Evolutionary conservation across 2,113 vertebrate species (phyloP), one percentile per base, ranked within the genome.

Genomic region (Microtus richardsoni): DNA sequence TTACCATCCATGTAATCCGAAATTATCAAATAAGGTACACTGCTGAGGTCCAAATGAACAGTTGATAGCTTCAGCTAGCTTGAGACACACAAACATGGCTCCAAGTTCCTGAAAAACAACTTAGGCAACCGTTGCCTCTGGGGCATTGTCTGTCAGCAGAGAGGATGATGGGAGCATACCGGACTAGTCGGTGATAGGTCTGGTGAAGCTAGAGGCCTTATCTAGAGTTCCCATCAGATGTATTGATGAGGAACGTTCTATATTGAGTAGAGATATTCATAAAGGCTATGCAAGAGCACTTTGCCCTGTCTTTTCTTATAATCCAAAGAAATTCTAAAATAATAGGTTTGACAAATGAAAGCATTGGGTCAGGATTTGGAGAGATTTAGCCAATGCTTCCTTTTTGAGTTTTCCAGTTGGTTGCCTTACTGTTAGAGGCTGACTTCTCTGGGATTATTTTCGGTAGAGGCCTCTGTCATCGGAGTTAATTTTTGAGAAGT

Each of bases 271-370:
- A 88, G 17, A 44, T 36, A 19, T 66, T 70, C 19, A 17, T 36
- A 90, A 94, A 19, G 49, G 9, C 2, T 77, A n/a, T 82, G 33
- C 7, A 87, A 49, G 68, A 96, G 88, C 49, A 91, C 13, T 64
- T 9, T 74, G 13, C 49, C 22, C 21, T 71, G 3, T 66, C 44
- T 60, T 84, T 78, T 71, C 74, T 52, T 41, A 0, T 86, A 91
- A 92, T 36, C 92, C 8, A 58, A 86, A 91, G 95, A 95, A 24
- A 54, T 54, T 44, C 47, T 92, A 52, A 77, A 92, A 60, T 62
- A 73, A 91, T 73, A 90, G 4, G 7, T 92, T 86, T 92, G 36
- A 41, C 79, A 75, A 88, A 79, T 93, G 17, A 70, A 87, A 94
- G 75, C 21, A n/a, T 86, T 44, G 26, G 70, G 21, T 74, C 24